Base-by-base conservation (phyloP, 2,888 invertebrate species). In the Aspidiotus destructor region DNA sequence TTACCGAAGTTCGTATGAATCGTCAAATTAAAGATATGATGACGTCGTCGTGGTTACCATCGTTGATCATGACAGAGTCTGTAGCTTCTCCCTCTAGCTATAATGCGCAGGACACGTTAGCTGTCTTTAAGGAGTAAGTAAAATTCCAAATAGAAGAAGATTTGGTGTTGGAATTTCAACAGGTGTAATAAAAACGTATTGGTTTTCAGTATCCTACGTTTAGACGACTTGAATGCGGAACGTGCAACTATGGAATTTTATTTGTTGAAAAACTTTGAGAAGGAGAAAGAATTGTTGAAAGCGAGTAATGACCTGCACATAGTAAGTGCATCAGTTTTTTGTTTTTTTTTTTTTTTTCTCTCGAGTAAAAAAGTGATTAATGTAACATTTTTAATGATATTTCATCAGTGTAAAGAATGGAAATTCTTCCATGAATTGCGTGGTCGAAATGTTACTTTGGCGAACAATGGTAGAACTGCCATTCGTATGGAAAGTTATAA, bases 401-500 rank as follows among this genome's bases (percentile, higher is more conserved):
- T 48, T n/a, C 6, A 13, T 11, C 17, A 64, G 64, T 16, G 13
- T 16, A 64, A 65, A 58, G 68, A 68, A 15, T 61, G 60, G 69
- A 57, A 41, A n/a, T 69, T 69, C 57, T 73, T 74, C 60, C 73
- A 73, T 63, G 88, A 88, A 73, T 83, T 88, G 73, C 91, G 90
- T 75, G 94, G 94, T 0, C 83, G 86, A 73, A 92, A 95, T 78
- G 84, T 94, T 72, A 80, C 90, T 8, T 76, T 84, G 13, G 80
- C 81, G 5, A 85, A 86, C 74, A 83, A 82, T 62, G 83, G 83
- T 72, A 79, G 82, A 58, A 78, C 79, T 17, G 94, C 93, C 0
- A 79, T 83, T 73, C 82, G 95, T 64, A 85, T 84, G 1, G 85
- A 86, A 48, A 89, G 93, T 41, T 94, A 91, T 76, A 89, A 92